Evolutionary conservation across 2,888 invertebrate genomes (phyloP), one percentile per base, ranked within the genome.

Genomic region (Chelonus formosanus): DNA sequence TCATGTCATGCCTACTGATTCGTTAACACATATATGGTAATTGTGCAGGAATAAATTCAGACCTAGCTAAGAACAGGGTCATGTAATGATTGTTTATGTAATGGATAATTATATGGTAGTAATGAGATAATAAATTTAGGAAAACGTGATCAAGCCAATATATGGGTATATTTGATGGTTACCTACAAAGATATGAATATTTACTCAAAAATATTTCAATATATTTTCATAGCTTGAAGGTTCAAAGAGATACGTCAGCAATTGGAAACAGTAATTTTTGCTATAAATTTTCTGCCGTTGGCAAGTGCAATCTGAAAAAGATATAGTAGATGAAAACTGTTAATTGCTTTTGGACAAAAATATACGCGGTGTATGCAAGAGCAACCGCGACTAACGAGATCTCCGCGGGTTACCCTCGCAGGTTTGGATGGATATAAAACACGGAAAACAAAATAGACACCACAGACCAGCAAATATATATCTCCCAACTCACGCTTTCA

Each of bases 261-360:
- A 40, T 40, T 40, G 40, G 40, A 40, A 8, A 54, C 54, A 54
- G 34, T 54, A 8, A 43, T 44, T 34, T 40, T n/a, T 35, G 56
- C 10, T 56, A 5, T 56, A 8, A 34, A 36, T 55, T n/a, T 55
- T 31, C 44, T 36, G 35, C 7, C 55, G 55, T 58, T 35, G 59
- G 10, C 48, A 31, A 65, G 40, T 68, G 63, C 54, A 55, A 47
- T 52, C 55, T 63, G 65, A 66, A 69, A 77, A 77, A 75, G 73
- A 77, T 7, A 48, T 31, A 40, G 76, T 75, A 78, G 75, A 76
- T 70, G 76, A 77, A 78, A 77, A 67, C 75, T 73, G 79, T 75
- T 80, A 80, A 80, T 80, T 80, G 80, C 75, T 80, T 80, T 75
- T 62, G 54, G 56, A 52, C 47, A 56, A 67, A 67, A 67, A 63